Percentiles rank a stretch among this genome's conserved stretches.
Evolutionary conservation across 2,888 invertebrate genomes (phyloP).

Genomic region (Rosalia funebris): DNA sequence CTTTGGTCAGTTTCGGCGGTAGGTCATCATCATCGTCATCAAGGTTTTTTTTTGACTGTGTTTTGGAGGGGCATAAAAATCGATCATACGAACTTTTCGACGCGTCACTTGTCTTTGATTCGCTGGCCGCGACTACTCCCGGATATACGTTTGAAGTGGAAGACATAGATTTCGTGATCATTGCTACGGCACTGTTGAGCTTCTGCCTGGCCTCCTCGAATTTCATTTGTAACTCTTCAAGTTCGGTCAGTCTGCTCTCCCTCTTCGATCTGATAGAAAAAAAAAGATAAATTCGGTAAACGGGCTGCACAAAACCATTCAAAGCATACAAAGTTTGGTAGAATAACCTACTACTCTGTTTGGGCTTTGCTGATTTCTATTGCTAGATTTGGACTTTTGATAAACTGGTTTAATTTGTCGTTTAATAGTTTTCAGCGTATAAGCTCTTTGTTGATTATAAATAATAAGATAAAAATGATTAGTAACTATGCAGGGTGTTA

Average conservation of each 20-base stretch:
- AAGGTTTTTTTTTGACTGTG: not conserved
- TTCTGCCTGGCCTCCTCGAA: constrained; percentile 9
- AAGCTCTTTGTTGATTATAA: too few species aligned
- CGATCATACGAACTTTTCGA: not conserved
- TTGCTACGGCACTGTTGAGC: constrained; percentile 10
- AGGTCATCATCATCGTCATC: not conserved
- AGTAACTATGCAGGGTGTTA: too few species aligned
- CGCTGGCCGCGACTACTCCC: not conserved
- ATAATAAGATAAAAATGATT: too few species aligned
- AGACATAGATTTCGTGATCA: not conserved
- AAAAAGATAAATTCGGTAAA: too few species aligned
- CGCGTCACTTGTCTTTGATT: not conserved
- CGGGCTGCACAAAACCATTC: too few species aligned
- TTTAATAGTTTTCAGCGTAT: too few species aligned
- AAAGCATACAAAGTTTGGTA: too few species aligned
- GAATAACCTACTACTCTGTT: too few species aligned
- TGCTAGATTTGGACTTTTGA: too few species aligned
- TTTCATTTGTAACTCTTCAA: not conserved
- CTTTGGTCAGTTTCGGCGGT: not conserved
- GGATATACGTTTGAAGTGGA: not conserved
- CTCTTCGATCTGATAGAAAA: not conserved
- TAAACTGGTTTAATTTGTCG: too few species aligned
- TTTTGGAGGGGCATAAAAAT: not conserved
- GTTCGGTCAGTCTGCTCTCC: not conserved
- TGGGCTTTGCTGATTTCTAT: too few species aligned